Evolutionary conservation across 2,113 vertebrate species (phyloP).

Genomic region (Hucho hucho): DNA sequence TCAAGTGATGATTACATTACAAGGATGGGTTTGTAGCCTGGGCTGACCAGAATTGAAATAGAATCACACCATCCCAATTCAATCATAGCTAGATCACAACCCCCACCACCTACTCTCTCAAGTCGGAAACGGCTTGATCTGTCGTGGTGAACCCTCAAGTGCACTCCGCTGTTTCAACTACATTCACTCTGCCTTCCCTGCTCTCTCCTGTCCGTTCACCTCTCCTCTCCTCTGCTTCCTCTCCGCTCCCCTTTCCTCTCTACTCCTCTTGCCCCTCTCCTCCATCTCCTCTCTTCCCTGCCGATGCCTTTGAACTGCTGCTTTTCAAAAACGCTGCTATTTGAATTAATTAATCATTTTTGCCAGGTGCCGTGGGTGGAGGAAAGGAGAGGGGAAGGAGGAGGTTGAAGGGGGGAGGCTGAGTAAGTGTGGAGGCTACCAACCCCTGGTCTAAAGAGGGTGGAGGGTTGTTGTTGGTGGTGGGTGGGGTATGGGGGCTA

Average conservation of each 20-base stretch:
- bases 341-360: conserved; percentile 81
- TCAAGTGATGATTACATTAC: too few species aligned
- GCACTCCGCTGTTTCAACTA: conserved; percentile 73
- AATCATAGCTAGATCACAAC: background rate
- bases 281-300: conserved; percentile 66
- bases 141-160: conserved; percentile 64
- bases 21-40: background rate
- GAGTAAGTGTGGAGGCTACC: background rate
- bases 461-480: too few species aligned
- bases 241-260: conserved; percentile 57
- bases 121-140: conserved; percentile 53
- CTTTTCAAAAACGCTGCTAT: conserved; percentile 77
- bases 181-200: conserved; percentile 61
- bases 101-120: conserved; percentile 1
- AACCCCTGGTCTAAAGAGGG: background rate
- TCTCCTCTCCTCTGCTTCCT: conserved; percentile 15
- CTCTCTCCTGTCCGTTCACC: background rate
- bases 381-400: conserved; percentile 10
- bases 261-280: conserved; percentile 60
- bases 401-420: conserved; percentile 8
- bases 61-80: background rate
- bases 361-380: conserved; percentile 70
- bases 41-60: background rate
- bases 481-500: background rate
- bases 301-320: conserved; percentile 76